Conservation (phyloP, 2,888 invertebrate genomes). For the Oscheius sp. region DNA sequence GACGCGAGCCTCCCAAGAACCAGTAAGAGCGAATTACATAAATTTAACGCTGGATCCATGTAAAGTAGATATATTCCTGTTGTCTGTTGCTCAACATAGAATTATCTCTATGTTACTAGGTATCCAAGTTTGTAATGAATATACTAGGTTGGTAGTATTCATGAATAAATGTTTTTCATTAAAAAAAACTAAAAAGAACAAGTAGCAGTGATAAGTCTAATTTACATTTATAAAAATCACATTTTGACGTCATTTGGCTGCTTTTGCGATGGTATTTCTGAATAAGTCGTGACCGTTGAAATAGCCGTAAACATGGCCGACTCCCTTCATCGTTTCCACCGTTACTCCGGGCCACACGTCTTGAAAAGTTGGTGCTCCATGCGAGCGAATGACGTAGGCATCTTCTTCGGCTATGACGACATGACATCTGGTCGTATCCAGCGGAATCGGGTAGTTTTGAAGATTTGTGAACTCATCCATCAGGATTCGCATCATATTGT, state of each 20-base stretch:
- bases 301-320: slow-evolving; percentile 61
- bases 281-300: slow-evolving; percentile 51
- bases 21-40: slow-evolving; percentile 31
- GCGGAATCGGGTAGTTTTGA: slow-evolving; percentile 86
- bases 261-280: slow-evolving; percentile 48
- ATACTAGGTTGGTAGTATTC: slow-evolving; percentile 36
- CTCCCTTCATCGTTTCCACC: slow-evolving; percentile 57
- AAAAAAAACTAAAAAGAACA: neutral
- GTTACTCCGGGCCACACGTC: slow-evolving; percentile 63
- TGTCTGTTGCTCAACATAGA: slow-evolving; percentile 26
- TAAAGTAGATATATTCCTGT: slow-evolving; percentile 31
- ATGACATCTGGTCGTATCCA: slow-evolving; percentile 89
- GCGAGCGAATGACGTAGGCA: slow-evolving; percentile 57
- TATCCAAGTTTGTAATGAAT: slow-evolving; percentile 21
- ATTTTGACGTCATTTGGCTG: neutral
- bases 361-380: slow-evolving; percentile 47
- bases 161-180: slow-evolving; percentile 30
- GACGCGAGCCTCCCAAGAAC: slow-evolving; percentile 67
- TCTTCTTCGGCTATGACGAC: slow-evolving; percentile 79
- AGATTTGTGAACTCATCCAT: slow-evolving; percentile 99
- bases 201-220: slow-evolving; percentile 17
- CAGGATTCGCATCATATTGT: slow-evolving; percentile 87
- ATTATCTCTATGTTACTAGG: slow-evolving; percentile 27
- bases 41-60: slow-evolving; percentile 6
- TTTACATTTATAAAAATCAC: neutral